Evolutionary conservation across 1,140 invertebrate genomes (phyloP).

Genomic region (Drosophila sp.): DNA sequence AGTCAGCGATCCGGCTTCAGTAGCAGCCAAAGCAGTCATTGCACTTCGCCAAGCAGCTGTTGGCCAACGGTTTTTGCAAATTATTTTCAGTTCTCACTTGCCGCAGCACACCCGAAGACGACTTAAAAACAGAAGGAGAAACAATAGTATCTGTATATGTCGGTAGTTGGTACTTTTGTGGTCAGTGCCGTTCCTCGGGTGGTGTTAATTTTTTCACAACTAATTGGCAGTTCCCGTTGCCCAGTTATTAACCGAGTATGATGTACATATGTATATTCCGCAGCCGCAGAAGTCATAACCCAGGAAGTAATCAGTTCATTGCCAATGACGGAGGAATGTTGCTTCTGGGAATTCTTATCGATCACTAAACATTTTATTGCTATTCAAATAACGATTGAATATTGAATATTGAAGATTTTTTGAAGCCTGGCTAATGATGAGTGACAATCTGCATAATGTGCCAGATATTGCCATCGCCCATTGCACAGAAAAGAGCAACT

Average conservation of each 20-base stretch:
- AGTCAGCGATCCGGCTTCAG: slow-evolving; percentile 12
- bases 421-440: background rate
- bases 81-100: slow-evolving; percentile 67
- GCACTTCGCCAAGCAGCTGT: slow-evolving; percentile 63
- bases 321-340: slow-evolving; percentile 6
- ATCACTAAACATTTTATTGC: background rate
- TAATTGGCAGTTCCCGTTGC: slow-evolving; percentile 51
- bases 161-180: slow-evolving; percentile 39
- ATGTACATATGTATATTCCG: slow-evolving; percentile 26
- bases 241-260: slow-evolving; percentile 34
- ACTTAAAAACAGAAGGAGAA: slow-evolving; percentile 37
- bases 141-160: slow-evolving; percentile 5
- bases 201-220: slow-evolving; percentile 80
- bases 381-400: no score
- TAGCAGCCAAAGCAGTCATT: slow-evolving; percentile 55
- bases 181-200: slow-evolving; percentile 63
- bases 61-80: slow-evolving; percentile 68
- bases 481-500: slow-evolving; percentile 15
- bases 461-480: slow-evolving; percentile 3
- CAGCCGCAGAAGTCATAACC: slow-evolving; percentile 75
- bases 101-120: slow-evolving; percentile 28
- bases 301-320: slow-evolving; percentile 57
- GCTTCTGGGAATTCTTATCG: slow-evolving; percentile 30
- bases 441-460: slow-evolving; percentile 38
- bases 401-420: background rate